Percentiles rank a stretch among this genome's conserved stretches.
These are phyloP conservation scores for Lochmaea crataegi DNA, from an alignment of 2,888 invertebrate species.

Conservation along the genomic window DNA sequence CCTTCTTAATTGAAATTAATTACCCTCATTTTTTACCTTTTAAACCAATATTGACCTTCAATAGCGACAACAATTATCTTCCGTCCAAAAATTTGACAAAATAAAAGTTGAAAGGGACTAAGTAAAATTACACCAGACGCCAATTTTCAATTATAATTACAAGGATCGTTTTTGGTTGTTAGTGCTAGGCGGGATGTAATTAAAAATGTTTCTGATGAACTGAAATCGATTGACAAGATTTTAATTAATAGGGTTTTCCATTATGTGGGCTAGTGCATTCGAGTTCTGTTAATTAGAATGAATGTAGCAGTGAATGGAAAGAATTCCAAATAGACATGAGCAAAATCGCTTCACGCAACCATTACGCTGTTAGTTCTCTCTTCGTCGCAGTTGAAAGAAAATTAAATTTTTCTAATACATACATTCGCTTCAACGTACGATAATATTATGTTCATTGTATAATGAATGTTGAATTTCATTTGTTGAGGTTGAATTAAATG, in stretches of 20 bases:
- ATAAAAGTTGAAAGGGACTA: conserved; percentile 16
- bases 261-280: conserved; percentile 42
- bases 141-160: conserved; percentile 51
- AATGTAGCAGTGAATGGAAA: conserved; percentile 3
- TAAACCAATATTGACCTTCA: conserved; percentile 23
- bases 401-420: neutral
- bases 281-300: conserved; percentile 36
- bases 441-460: neutral
- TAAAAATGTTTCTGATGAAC: conserved; percentile 51
- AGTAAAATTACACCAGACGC: conserved; percentile 46
- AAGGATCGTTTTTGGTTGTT: conserved; percentile 40
- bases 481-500: too few relatives aligned
- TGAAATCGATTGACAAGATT: conserved; percentile 56
- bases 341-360: neutral
- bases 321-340: neutral
- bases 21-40: neutral
- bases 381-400: neutral
- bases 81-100: neutral
- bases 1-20: too few relatives aligned
- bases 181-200: conserved; percentile 45
- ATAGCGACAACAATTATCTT: conserved; percentile 20
- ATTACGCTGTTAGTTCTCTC: neutral
- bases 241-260: conserved; percentile 56
- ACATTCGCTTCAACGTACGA: neutral
- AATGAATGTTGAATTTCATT: neutral